Evolutionary conservation across 1,140 invertebrate species (phyloP).

Genomic region (Dinothrombium tinctorium): DNA sequence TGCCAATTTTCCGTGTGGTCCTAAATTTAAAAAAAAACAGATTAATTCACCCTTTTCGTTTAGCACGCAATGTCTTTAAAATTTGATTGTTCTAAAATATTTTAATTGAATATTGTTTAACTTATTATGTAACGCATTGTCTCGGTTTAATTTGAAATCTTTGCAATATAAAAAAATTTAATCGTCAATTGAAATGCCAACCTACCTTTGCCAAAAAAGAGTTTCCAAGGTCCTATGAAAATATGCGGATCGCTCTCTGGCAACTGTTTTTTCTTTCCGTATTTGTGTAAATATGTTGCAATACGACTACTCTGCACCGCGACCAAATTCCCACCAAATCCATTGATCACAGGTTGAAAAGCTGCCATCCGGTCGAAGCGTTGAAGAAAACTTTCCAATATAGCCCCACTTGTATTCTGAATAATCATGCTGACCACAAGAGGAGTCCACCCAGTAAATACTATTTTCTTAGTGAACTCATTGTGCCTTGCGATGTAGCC

Average conservation of each 20-base stretch:
- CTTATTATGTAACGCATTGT: not conserved
- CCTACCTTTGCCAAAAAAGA: constrained; percentile 4
- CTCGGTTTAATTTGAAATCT: too few species aligned
- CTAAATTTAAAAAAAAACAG: not conserved
- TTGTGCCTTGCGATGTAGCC: constrained; percentile 46
- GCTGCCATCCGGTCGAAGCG: constrained; percentile 22
- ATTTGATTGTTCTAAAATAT: not conserved
- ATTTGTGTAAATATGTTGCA: constrained; percentile 58
- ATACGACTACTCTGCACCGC: constrained; percentile 71
- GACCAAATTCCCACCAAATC: constrained; percentile 2
- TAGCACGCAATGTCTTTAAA: not conserved
- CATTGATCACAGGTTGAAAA: constrained; percentile 22
- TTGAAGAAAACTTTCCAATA: constrained; percentile 20
- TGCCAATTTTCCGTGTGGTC: constrained; percentile 1
- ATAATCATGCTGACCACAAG: constrained; percentile 8
- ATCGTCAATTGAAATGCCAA: not conserved
- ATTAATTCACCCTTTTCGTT: not conserved
- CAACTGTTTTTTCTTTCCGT: constrained; percentile 5
- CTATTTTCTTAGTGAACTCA: constrained; percentile 23
- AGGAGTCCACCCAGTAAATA: constrained; percentile 8
- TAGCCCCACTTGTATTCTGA: constrained; percentile 14
- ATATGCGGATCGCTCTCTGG: not conserved
- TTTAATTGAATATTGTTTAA: not conserved
- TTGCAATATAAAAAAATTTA: too few species aligned
- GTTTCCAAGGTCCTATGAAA: constrained; percentile 16